Conservation (phyloP, 2,888 invertebrate genomes). For the Luperina testacea region DNA sequence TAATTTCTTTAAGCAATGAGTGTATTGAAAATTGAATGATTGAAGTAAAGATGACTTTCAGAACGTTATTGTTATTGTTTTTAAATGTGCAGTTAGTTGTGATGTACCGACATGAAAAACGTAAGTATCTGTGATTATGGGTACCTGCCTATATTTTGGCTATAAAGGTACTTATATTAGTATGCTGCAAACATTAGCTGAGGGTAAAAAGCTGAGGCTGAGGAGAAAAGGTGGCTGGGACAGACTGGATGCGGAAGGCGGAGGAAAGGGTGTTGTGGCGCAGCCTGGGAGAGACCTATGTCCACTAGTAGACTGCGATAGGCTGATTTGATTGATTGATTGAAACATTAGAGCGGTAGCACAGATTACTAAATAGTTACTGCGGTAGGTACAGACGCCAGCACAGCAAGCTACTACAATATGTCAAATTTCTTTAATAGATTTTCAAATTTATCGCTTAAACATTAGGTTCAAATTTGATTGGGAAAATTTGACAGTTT, state of each 20-base stretch:
- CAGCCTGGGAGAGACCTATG: background rate
- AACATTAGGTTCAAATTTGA: too few relatives aligned
- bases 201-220: background rate
- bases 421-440: too few relatives aligned
- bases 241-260: background rate
- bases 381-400: background rate
- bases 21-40: slow-evolving; percentile 2
- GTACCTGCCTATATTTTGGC: background rate
- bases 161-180: background rate
- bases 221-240: background rate
- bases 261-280: background rate
- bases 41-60: slow-evolving; percentile 28
- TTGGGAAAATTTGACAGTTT: too few relatives aligned
- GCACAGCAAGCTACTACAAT: too few relatives aligned
- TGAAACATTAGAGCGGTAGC: background rate
- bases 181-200: background rate
- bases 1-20: slow-evolving; percentile 19
- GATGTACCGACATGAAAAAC: slow-evolving; percentile 64
- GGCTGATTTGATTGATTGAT: too few relatives aligned
- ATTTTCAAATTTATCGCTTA: too few relatives aligned
- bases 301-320: too few relatives aligned
- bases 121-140: slow-evolving; percentile 69
- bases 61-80: slow-evolving; percentile 43
- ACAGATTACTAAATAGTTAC: too few relatives aligned
- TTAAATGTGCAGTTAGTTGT: slow-evolving; percentile 54